Percentiles rank a stretch among this genome's conserved stretches.
Evolutionary conservation across 2,113 vertebrate species (phyloP).

Genomic region (Sarotherodon lohbergeri): DNA sequence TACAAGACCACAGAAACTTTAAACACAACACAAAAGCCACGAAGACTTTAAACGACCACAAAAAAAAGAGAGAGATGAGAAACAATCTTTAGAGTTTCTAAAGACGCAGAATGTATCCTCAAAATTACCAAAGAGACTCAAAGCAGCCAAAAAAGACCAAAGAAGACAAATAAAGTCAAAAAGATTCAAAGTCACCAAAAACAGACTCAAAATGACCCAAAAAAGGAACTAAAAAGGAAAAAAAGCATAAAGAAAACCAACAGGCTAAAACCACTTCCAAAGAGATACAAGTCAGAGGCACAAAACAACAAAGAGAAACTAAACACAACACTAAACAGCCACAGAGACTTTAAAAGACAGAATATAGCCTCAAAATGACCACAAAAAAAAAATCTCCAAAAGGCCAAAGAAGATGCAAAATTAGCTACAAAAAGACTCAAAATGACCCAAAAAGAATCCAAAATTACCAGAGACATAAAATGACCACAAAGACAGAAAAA

Average conservation of each 20-base stretch:
- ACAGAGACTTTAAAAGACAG: neutral
- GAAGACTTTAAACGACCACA: neutral
- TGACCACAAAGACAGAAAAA: neutral
- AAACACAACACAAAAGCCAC: neutral
- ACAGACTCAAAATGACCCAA: neutral
- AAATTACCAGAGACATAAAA: neutral
- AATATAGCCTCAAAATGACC: neutral
- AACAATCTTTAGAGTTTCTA: neutral
- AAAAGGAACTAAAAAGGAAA: neutral
- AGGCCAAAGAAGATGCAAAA: accelerated
- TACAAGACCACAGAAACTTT: neutral
- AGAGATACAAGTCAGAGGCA: neutral
- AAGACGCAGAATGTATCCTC: neutral
- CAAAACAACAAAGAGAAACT: neutral
- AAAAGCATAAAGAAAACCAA: accelerated
- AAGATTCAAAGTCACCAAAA: neutral
- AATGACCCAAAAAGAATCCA: neutral
- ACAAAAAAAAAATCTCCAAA: neutral
- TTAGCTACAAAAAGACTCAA: neutral
- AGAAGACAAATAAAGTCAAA: neutral
- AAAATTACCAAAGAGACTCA: neutral
- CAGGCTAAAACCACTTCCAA: neutral
- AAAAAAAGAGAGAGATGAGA: neutral
- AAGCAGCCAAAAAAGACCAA: accelerated
- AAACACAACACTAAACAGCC: neutral